phyloP scores from a whole-genome alignment of 2,888 invertebrate genomes.

The Hoplodrina ambigua region DNA sequence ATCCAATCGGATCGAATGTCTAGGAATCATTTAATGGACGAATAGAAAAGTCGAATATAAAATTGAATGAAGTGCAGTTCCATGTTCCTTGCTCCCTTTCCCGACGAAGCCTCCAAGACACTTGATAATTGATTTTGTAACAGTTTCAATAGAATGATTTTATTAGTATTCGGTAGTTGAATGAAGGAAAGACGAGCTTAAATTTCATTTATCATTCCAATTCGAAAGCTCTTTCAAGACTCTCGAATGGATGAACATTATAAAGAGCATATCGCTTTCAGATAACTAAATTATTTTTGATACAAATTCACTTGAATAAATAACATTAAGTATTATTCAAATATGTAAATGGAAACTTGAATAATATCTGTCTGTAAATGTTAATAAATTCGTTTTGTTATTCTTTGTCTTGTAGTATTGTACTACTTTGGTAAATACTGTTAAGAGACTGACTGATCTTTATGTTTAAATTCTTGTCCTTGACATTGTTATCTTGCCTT shows the following conservation, averaged over 20 bases:
- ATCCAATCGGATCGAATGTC: conserved; percentile 55
- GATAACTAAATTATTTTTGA: conserved; percentile 53
- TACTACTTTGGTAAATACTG: conserved; percentile 7
- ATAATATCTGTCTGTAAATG: conserved; percentile 37
- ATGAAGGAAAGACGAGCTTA: conserved; percentile 52
- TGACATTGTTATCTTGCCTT: neutral
- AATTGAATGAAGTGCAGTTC: conserved; percentile 77
- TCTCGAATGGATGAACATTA: conserved; percentile 42
- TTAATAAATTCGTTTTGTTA: conserved; percentile 43
- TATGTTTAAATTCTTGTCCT: conserved; percentile 9
- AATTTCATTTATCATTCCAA: conserved; percentile 65
- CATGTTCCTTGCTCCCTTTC: conserved; percentile 64
- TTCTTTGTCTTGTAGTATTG: conserved; percentile 21
- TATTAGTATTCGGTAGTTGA: conserved; percentile 61
- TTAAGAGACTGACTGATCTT: neutral
- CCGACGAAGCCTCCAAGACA: conserved; percentile 59
- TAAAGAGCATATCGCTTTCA: conserved; percentile 39
- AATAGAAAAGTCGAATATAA: conserved; percentile 70
- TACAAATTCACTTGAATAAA: conserved; percentile 51
- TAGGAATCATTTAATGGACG: conserved; percentile 65
- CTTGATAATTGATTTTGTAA: conserved; percentile 71
- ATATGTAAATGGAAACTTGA: conserved; percentile 51
- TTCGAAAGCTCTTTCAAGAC: conserved; percentile 41
- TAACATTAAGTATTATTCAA: conserved; percentile 47
- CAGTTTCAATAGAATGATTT: conserved; percentile 68